Conservation (phyloP, 2,797 vertebrate species). For the Cirrhinus molitorella region DNA sequence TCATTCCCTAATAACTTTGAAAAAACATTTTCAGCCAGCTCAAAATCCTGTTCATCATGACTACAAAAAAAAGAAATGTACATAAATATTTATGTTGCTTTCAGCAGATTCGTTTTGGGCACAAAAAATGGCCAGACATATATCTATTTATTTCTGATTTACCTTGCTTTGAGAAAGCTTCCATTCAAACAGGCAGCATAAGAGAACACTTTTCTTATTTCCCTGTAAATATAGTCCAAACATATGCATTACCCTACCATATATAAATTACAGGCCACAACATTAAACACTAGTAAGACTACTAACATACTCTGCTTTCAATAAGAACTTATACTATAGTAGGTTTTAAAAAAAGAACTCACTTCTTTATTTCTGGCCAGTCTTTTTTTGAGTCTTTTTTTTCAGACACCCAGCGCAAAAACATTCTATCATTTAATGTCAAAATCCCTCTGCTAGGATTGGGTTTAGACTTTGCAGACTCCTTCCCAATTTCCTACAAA, state of each 20-base stretch:
- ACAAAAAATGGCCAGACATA: not conserved
- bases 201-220: conserved; percentile 77
- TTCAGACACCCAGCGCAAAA: conserved; percentile 65
- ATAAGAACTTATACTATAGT: too few relatives aligned
- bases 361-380: conserved; percentile 68
- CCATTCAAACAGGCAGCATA: conserved; percentile 80
- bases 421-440: conserved; percentile 58
- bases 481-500: conserved; percentile 8
- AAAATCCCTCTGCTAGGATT: conserved; percentile 4
- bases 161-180: conserved; percentile 85
- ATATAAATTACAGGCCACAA: not conserved
- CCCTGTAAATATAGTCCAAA: conserved; percentile 58
- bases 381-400: conserved; percentile 43
- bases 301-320: not conserved
- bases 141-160: conserved; percentile 32
- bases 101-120: not conserved
- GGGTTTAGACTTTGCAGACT: not conserved
- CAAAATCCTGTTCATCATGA: conserved; percentile 69
- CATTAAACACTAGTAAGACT: not conserved
- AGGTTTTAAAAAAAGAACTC: not conserved
- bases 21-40: conserved; percentile 58
- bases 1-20: conserved; percentile 60
- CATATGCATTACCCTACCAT: not conserved
- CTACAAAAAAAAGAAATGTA: conserved; percentile 49
- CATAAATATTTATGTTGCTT: not conserved